Evolutionary conservation across 2,113 vertebrate genomes (phyloP), one percentile per base, ranked within the genome.

Genomic region (Canis aureus): DNA sequence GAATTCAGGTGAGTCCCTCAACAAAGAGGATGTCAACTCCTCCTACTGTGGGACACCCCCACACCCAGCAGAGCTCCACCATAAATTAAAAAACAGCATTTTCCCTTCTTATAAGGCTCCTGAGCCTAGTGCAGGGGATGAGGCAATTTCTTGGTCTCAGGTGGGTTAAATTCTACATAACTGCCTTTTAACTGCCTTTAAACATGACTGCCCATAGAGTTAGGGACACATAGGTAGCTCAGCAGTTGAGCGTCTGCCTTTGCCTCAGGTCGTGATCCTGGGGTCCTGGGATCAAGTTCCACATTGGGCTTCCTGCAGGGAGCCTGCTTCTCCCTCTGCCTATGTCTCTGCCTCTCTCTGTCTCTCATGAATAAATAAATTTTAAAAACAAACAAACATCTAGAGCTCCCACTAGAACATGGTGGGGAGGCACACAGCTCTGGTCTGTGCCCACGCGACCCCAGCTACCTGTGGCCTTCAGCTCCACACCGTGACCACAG

Each of bases 21-120:
- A 43, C 49, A 29, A 55, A 89, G 66, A 82, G 35, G 60, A 60
- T 13, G 8, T 60, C 38, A n/a, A 8, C 73, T 20, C 82, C 32
- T 49, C 4, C 55, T 15, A 0, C 17, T 10, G 4, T 9, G 35
- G 38, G 16, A 12, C 38, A 12, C 3, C 15, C 43, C 43, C 7
- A 32, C 69, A 62, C 7, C 38, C 69, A 62, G 32, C 74, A 71
- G 91, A 80, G 62, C 49, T 76, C 83, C 3, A 60, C 55, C 9
- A 38, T 53, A 13, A 38, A 13, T 35, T 74, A 53, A n/a, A 64
- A 80, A 67, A 79, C 60, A 69, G 43, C 8, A 19, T 11, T 16
- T 23, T 78, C 29, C 32, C n/a, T 73, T 55, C 92, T n/a, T 27
- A 53, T 22, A 8, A 8, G 29, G 32, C 49, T 88, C 67, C 82